Evolutionary conservation across 1,140 invertebrate species (phyloP).

Genomic region (Papilio xuthus): DNA sequence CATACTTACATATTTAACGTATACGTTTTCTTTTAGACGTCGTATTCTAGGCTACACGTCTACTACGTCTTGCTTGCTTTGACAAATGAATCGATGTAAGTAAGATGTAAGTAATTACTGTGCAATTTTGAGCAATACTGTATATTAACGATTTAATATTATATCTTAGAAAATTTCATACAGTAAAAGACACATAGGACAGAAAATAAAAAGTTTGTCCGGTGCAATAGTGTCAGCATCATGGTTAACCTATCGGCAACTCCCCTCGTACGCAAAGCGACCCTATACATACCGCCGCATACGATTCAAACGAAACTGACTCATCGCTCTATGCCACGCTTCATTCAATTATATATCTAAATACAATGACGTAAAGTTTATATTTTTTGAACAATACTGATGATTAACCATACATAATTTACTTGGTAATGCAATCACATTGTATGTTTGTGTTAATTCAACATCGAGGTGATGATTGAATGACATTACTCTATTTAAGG

Average conservation of each 20-base stretch:
- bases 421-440: conserved; percentile 22
- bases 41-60: too few species aligned
- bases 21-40: too few species aligned
- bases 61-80: too few species aligned
- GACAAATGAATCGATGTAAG: too few species aligned
- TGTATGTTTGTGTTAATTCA: conserved; percentile 13
- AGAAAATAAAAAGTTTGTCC: neutral
- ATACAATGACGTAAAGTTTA: neutral
- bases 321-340: conserved; percentile 3
- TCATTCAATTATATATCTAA: conserved; percentile 18
- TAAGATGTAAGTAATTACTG: too few species aligned
- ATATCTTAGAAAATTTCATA: too few species aligned
- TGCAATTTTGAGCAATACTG: too few species aligned
- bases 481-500: conserved; percentile 20
- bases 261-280: conserved; percentile 30
- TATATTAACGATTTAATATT: too few species aligned
- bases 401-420: conserved; percentile 20
- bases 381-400: conserved; percentile 17
- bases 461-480: conserved; percentile 14
- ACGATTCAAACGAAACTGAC: conserved; percentile 31
- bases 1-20: too few species aligned
- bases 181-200: neutral
- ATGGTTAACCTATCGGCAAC: conserved; percentile 18
- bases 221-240: neutral
- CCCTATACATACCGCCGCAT: conserved; percentile 29